Base-by-base conservation (phyloP, 1,140 invertebrate species). In the Pseudomyrmex sp. region DNA sequence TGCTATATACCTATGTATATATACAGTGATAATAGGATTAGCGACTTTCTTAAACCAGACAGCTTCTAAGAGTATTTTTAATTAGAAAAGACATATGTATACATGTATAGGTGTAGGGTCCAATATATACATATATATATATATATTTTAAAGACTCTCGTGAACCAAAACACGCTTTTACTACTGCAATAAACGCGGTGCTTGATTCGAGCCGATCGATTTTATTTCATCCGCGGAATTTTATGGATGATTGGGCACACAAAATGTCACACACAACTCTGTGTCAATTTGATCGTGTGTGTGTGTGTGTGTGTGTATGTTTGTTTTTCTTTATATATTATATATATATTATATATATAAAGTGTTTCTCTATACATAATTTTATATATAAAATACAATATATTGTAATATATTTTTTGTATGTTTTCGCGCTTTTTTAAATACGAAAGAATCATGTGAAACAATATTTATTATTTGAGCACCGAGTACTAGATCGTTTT, bases 21-120 rank as follows among this genome's bases (percentile, higher is more conserved):
- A 74, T 83, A 86, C 63, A 70, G 56, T 61, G 15, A 79, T 12
- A 13, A n/a, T 85, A 76, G 83, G 23, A 54, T 69, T 82, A 79
- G 59, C 56, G 59, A 75, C 26, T 73, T 88, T 84, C 70, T 83
- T 80, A 74, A 87, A 65, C 23, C 56, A n/a, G 69, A 26, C 74
- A 50, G 50, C 82, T 87, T 85, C 82, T 83, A 84, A 84, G 66
- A 68, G 50, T 86, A 84, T 85, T 89, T 91, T 89, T 63, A 88
- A 89, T 74, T 59, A 50, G 23, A 65, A 83, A 5, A 23, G 56
- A 59, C 18, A 50, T 65, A 72, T 50, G 69, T 68, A 68, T 59
- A 66, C 13, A 83, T 58, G 62, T 46, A 65, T 76, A 77, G 50
- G 54, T 83, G 82, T 88, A 85, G 85, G 87, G 83, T 88, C 85